Evolutionary conservation across 1,140 invertebrate species (phyloP).

Genomic region (Trachymyrmex cornetzi): DNA sequence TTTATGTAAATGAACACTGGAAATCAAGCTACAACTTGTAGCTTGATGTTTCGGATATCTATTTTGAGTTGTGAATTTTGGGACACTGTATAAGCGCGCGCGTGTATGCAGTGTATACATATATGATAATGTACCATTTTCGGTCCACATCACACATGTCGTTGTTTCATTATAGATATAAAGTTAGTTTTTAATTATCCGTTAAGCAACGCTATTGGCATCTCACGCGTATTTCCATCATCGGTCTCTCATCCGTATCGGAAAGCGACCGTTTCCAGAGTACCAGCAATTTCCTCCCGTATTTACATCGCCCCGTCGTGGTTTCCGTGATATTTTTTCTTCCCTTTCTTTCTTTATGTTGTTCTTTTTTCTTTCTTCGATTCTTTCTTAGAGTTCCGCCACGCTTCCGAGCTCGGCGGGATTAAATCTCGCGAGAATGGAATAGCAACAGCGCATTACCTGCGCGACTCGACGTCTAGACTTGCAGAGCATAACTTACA

Average conservation of each 20-base stretch:
- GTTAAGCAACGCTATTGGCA: conserved; percentile 47
- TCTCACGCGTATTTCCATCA: conserved; percentile 1
- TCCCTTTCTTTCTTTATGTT: neutral
- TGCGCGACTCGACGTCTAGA: conserved; percentile 8
- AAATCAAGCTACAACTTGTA: too few relatives aligned
- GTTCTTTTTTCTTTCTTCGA: conserved; percentile 2
- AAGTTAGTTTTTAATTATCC: conserved; percentile 72
- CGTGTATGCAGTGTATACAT: too few relatives aligned
- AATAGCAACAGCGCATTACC: conserved; percentile 15
- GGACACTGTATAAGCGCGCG: too few relatives aligned
- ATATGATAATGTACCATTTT: neutral
- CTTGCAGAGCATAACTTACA: conserved; percentile 22
- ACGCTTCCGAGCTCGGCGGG: neutral
- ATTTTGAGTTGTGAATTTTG: too few relatives aligned
- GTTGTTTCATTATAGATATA: conserved; percentile 21
- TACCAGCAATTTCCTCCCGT: conserved; percentile 52
- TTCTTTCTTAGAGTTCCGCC: neutral
- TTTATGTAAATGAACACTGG: too few relatives aligned
- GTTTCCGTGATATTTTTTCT: conserved; percentile 41
- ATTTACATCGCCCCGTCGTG: conserved; percentile 58
- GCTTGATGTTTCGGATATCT: too few relatives aligned
- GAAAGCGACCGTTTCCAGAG: neutral
- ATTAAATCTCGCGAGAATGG: conserved; percentile 53
- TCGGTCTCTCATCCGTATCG: neutral
- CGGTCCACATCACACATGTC: conserved; percentile 24